Base-by-base conservation (phyloP, 1,140 invertebrate genomes). In the Musca domestica region DNA sequence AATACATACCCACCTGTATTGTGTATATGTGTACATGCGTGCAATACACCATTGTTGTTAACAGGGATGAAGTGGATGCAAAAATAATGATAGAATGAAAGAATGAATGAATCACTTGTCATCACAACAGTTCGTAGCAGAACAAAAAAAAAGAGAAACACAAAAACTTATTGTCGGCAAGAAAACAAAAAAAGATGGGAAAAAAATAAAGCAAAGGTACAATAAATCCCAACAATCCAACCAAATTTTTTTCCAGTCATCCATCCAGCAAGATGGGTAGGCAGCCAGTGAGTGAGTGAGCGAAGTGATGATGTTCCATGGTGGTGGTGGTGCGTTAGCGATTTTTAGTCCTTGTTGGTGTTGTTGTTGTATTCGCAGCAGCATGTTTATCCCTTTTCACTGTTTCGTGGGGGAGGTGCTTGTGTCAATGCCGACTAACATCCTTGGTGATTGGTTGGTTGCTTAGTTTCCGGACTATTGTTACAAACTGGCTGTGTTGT, bases 371-470 rank as follows among this genome's bases (percentile, higher is more conserved):
- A 41, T 56, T 25, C 10, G 27, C 56, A 61, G 27, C 27, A n/a
- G 56, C 56, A 61, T n/a, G 19, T 41, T 61, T 61, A 61, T 61
- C 34, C 56, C 56, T 17, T 61, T 30, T 61, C 56, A 61, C 56
- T 61, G 6, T 61, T 61, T 41, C 56, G 56, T 61, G 56, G 56
- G 56, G 56, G 56, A 61, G 56, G 56, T 61, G 56, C 56, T 61
- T 61, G 56, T 61, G 56, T 25, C n/a, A 41, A 41, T 10, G 10
- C 27, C 3, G 54, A 23, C 12, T 17, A 61, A 30, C 56, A 34
- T 61, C 56, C 56, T 61, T 61, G 56, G 56, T 61, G 56, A 61
- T 61, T 61, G 56, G 56, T 61, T 61, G 56, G 56, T 61, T 61
- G 56, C 56, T 34, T 61, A 61, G 34, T 30, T 34, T 17, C 56